A percentile compares a stretch with the other conserved stretches of the same genome.
phyloP scores from a whole-genome alignment of 2,113 vertebrate species.

The Esox niger region DNA sequence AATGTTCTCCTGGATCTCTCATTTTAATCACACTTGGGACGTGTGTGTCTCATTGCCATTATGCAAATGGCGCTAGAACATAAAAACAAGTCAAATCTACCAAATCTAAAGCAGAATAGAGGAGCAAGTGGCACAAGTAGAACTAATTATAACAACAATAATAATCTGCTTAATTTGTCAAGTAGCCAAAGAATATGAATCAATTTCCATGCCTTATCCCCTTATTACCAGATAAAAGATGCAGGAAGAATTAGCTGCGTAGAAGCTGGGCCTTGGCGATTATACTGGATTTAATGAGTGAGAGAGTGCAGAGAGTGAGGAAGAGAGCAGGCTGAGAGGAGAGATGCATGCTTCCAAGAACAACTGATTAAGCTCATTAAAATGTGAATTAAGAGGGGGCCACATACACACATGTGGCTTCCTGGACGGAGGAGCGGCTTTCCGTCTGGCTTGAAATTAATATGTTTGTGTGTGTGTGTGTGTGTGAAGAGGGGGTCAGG shows the following conservation, averaged over 20 bases:
- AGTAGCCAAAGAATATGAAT: slow-evolving; percentile 44
- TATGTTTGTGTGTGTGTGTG: too few species aligned
- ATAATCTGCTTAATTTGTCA: slow-evolving; percentile 62
- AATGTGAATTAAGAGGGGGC: slow-evolving; percentile 74
- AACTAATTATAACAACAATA: slow-evolving; percentile 59
- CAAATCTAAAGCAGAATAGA: slow-evolving; percentile 42
- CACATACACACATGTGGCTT: slow-evolving; percentile 52
- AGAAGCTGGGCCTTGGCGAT: slow-evolving; percentile 21
- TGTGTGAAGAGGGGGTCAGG: slow-evolving; percentile 14
- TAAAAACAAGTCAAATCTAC: slow-evolving; percentile 44
- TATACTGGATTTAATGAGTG: slow-evolving; percentile 39
- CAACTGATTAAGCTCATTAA: slow-evolving; percentile 72
- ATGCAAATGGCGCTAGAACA: slow-evolving; percentile 46
- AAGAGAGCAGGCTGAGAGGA: neutral
- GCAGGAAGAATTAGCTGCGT: slow-evolving; percentile 27
- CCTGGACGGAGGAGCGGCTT: slow-evolving; percentile 49
- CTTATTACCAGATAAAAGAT: slow-evolving; percentile 51
- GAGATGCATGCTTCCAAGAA: slow-evolving; percentile 37
- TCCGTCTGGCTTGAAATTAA: neutral
- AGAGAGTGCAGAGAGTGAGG: slow-evolving; percentile 13
- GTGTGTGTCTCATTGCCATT: slow-evolving; percentile 50
- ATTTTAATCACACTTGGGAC: slow-evolving; percentile 53
- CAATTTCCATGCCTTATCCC: slow-evolving; percentile 47
- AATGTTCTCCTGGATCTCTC: slow-evolving; percentile 38
- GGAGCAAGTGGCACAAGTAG: slow-evolving; percentile 1